Evolutionary conservation across 2,113 vertebrate species (phyloP).

Genomic region (Bucco capensis): DNA sequence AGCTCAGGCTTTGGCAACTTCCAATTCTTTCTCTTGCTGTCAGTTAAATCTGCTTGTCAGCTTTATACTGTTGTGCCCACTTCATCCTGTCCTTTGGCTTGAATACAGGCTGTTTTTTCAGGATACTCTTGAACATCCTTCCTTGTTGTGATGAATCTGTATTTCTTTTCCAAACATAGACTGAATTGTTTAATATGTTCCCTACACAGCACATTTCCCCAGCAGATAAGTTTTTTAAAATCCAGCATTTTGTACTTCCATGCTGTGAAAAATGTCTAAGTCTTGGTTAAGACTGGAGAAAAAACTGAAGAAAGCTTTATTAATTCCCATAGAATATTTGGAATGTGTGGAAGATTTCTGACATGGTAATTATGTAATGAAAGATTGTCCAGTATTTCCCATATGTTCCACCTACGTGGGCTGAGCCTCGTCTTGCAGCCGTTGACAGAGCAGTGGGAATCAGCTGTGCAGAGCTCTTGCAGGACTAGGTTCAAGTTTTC

Average conservation of each 20-base stretch:
- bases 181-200: conserved; percentile 14
- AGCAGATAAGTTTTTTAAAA: conserved; percentile 1
- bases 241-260: neutral
- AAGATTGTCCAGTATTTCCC: neutral
- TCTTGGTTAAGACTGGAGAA: neutral
- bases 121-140: conserved; percentile 54
- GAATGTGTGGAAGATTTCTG: neutral
- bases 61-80: conserved; percentile 44
- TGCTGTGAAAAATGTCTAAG: neutral
- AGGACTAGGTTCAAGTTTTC: conserved; percentile 5
- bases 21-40: conserved; percentile 30
- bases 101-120: conserved; percentile 13
- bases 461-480: neutral
- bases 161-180: conserved; percentile 51
- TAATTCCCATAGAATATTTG: neutral
- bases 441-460: neutral
- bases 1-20: conserved; percentile 34
- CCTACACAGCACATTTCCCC: neutral
- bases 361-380: neutral
- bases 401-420: neutral
- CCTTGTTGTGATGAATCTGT: conserved; percentile 36
- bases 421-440: neutral
- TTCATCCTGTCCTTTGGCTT: conserved; percentile 56
- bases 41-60: conserved; percentile 44
- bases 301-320: neutral